Evolutionary conservation across 1,140 invertebrate genomes (phyloP).

Genomic region (Brachionus rubens): DNA sequence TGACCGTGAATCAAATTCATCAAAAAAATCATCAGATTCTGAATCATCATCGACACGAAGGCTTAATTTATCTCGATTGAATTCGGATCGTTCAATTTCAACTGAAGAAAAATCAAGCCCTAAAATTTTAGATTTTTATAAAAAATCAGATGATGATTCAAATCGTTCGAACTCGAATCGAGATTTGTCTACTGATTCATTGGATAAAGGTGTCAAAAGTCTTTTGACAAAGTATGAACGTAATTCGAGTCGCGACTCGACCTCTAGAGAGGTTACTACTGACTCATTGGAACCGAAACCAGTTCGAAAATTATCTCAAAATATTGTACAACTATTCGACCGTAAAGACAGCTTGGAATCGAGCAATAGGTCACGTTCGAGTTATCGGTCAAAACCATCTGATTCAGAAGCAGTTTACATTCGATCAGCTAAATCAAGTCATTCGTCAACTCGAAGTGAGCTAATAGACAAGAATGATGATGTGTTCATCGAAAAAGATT

Average conservation of each 20-base stretch:
- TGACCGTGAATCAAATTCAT: not conserved
- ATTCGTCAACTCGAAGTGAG: not conserved
- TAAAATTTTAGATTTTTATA: not conserved
- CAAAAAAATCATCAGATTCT: not conserved
- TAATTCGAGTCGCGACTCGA: slow-evolving; percentile 4
- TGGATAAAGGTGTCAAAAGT: slow-evolving; percentile 5
- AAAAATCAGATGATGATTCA: not conserved
- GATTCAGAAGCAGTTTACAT: not conserved
- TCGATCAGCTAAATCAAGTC: not conserved
- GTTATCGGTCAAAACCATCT: not conserved
- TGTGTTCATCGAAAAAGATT: not conserved
- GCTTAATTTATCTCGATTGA: not conserved
- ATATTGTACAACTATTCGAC: slow-evolving; percentile 21
- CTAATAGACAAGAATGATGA: not conserved
- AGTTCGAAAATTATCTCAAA: slow-evolving; percentile 10
- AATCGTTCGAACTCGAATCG: too few species aligned
- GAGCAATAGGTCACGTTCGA: not conserved
- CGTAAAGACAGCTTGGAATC: not conserved
- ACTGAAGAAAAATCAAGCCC: not conserved
- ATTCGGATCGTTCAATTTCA: too few species aligned
- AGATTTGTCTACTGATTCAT: not conserved
- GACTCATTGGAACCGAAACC: not conserved
- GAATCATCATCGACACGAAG: not conserved
- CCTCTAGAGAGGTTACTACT: not conserved
- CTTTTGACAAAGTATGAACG: slow-evolving; percentile 19